Percentiles rank a stretch among this genome's conserved stretches.
These are phyloP conservation scores for Poecilobothrus nobilitatus DNA, from an alignment of 2,888 invertebrate genomes.

Conservation along the genomic window DNA sequence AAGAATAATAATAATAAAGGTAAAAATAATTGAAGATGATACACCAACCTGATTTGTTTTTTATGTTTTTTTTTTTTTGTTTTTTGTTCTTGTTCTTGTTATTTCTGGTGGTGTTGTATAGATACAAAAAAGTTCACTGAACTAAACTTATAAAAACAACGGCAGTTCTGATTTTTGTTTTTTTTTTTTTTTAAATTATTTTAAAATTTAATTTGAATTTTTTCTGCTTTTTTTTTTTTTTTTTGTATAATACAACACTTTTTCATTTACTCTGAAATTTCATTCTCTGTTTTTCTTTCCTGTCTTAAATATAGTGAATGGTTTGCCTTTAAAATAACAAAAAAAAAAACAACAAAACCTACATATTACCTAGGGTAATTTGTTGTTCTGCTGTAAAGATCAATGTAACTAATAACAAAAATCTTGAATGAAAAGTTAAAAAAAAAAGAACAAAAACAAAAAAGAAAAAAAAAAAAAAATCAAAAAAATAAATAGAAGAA, in stretches of 20 bases:
- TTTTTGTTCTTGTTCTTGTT: not conserved
- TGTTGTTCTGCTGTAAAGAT: no score
- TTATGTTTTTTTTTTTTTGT: no score
- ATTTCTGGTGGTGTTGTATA: not conserved
- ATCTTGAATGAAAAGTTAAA: no score
- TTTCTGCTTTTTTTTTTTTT: not conserved
- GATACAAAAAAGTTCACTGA: not conserved
- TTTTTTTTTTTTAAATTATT: not conserved
- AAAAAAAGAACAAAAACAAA: no score
- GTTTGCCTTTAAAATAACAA: no score
- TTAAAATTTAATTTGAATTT: constrained; percentile 1
- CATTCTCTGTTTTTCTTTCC: no score
- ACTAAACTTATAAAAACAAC: not conserved
- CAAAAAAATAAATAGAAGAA: not conserved
- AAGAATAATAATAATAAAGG: not conserved
- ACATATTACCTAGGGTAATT: no score
- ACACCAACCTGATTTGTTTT: not conserved
- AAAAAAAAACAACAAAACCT: no score
- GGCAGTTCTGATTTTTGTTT: not conserved
- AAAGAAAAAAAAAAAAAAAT: not conserved
- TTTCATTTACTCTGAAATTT: no score
- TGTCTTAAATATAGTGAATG: no score
- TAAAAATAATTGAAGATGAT: constrained; percentile 1
- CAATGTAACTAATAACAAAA: no score
- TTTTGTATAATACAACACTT: no score